Evolutionary conservation across 2,888 invertebrate genomes (phyloP), one percentile per base, ranked within the genome.

Genomic region (Gymnosoma rotundatum): DNA sequence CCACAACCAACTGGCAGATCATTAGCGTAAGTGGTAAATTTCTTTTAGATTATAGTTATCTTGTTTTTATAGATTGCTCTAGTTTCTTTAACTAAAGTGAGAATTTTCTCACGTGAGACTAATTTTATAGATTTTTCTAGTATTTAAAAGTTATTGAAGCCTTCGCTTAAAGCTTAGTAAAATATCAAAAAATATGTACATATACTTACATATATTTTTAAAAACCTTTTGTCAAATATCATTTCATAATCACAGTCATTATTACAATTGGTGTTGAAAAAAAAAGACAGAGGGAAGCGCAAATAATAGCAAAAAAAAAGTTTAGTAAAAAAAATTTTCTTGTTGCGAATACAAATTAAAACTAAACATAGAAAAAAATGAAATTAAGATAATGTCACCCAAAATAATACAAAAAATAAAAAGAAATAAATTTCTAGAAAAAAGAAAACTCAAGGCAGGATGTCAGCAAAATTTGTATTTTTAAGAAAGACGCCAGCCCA

Each of bases 191-290:
- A 25, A 25, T 25, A 4, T 25, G 4, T 25, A 25, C n/a, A n/a
- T n/a, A n/a, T n/a, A n/a, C n/a, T n/a, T n/a, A n/a, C n/a, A n/a
- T n/a, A n/a, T n/a, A n/a, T n/a, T n/a, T n/a, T n/a, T n/a, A n/a
- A n/a, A n/a, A n/a, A n/a, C 25, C 25, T 8, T 58, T 18, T 18
- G 58, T 75, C 81, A 75, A 75, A 69, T 75, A 64, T 81, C 69
- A 70, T 50, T 70, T 81, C 56, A 75, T 81, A 75, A 81, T 75
- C 70, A 75, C 21, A 70, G 75, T 50, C 75, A 70, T 81, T 75
- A 81, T 63, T 25, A 81, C 70, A 81, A 75, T 75, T 69, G 70
- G 63, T 60, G 32, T 45, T 69, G 12, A 25, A 50, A 56, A 74
- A 32, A 45, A n/a, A 63, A 4, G 14, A 45, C 6, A 45, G 4